Conservation (phyloP, 1,140 invertebrate species). For the Varroa destructor region DNA sequence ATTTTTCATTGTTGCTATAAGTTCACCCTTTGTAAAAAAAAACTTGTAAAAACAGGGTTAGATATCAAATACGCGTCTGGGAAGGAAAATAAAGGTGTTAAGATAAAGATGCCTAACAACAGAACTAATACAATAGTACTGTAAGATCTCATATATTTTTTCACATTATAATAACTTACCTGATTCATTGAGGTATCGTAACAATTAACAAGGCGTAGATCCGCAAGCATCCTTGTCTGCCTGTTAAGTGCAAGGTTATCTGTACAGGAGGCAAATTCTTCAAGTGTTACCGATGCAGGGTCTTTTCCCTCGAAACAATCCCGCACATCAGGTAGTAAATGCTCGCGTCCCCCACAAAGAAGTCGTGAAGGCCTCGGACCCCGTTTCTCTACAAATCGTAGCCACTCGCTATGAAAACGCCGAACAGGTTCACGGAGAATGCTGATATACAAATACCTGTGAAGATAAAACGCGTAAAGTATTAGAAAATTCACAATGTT, state of each 20-base stretch:
- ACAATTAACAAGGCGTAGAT: slow-evolving; percentile 40
- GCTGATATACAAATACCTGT: slow-evolving; percentile 42
- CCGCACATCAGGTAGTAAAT: slow-evolving; percentile 40
- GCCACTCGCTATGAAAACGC: slow-evolving; percentile 42
- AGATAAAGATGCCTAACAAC: too few relatives aligned
- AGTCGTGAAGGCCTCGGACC: slow-evolving; percentile 39
- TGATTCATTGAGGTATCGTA: slow-evolving; percentile 37
- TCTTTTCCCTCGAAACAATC: slow-evolving; percentile 39
- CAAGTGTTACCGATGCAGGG: slow-evolving; percentile 38
- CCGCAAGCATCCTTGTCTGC: slow-evolving; percentile 42
- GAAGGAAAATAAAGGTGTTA: too few relatives aligned
- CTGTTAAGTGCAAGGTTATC: slow-evolving; percentile 42
- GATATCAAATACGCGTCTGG: too few relatives aligned
- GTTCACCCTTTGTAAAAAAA: too few relatives aligned
- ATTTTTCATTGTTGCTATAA: too few relatives aligned
- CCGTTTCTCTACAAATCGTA: slow-evolving; percentile 41
- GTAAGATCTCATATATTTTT: too few relatives aligned
- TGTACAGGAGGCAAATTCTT: slow-evolving; percentile 41
- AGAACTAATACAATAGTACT: too few relatives aligned
- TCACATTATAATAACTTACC: background rate
- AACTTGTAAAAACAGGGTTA: too few relatives aligned
- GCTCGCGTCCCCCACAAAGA: slow-evolving; percentile 37
- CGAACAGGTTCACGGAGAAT: slow-evolving; percentile 41
- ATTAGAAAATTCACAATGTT: background rate
- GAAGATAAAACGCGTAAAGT: slow-evolving; percentile 29